Percentiles rank a stretch among this genome's conserved stretches.
Evolutionary conservation across 2,888 invertebrate species (phyloP).

Genomic region (Ophioninae sp.): DNA sequence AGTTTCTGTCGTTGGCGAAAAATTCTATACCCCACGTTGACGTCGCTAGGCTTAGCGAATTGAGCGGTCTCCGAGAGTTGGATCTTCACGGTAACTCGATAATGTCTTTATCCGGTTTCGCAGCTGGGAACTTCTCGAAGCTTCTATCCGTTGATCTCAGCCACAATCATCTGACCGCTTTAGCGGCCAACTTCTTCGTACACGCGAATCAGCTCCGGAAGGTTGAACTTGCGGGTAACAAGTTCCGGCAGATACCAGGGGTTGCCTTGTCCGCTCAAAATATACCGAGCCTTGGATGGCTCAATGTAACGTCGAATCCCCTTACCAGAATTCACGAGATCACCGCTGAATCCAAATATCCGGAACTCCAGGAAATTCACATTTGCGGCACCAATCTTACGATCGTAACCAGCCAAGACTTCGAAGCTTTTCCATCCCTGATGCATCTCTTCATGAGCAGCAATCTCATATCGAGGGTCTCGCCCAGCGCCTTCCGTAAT

Average conservation of each 20-base stretch:
- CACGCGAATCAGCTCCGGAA: slow-evolving; percentile 87
- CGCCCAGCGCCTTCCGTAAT: slow-evolving; percentile 92
- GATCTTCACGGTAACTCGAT: slow-evolving; percentile 89
- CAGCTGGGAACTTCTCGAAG: slow-evolving; percentile 88
- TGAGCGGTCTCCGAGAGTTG: slow-evolving; percentile 88
- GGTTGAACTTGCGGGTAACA: slow-evolving; percentile 90
- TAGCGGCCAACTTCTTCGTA: slow-evolving; percentile 91
- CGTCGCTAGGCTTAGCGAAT: slow-evolving; percentile 88
- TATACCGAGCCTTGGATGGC: slow-evolving; percentile 87
- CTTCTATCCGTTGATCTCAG: slow-evolving; percentile 89
- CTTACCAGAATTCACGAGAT: slow-evolving; percentile 89
- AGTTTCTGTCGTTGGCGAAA: slow-evolving; percentile 86
- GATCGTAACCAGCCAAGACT: slow-evolving; percentile 92
- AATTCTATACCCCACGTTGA: slow-evolving; percentile 88
- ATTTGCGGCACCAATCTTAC: slow-evolving; percentile 91
- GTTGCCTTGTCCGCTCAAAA: slow-evolving; percentile 89
- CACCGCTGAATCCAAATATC: slow-evolving; percentile 86
- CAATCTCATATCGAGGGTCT: slow-evolving; percentile 90
- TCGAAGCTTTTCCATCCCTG: slow-evolving; percentile 90
- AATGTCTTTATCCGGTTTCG: slow-evolving; percentile 89
- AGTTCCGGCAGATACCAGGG: slow-evolving; percentile 90
- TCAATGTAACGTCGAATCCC: slow-evolving; percentile 93
- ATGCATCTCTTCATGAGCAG: slow-evolving; percentile 88
- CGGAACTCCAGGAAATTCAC: slow-evolving; percentile 91
- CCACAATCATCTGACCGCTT: slow-evolving; percentile 87